Base-by-base conservation (phyloP, 2,888 invertebrate genomes). In the Amphipyra berbera region DNA sequence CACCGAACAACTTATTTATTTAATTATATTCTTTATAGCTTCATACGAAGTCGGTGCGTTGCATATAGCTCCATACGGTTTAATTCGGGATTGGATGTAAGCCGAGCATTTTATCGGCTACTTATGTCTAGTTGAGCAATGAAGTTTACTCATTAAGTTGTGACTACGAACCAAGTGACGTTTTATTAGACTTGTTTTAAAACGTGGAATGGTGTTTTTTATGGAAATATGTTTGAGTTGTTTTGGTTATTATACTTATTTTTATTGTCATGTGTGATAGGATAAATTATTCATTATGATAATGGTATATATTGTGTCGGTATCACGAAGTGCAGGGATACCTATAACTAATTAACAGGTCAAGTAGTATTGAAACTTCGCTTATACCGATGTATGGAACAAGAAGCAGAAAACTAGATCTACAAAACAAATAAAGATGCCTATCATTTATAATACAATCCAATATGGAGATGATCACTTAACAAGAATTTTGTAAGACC, bases 101-200 rank as follows among this genome's bases (percentile, higher is more conserved):
- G 14, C 45, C 13, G 21, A 49, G 56, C 38, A 52, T 42, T 55
- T 58, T 61, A 68, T 58, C 40, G 54, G 21, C 73, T 15, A 44
- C 53, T 63, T 52, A 44, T 45, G 47, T 47, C 56, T 40, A 49
- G 50, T 44, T n/a, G 46, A 33, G 56, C 50, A 37, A 48, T 63
- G 40, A 64, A 73, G 56, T 53, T 63, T 63, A 44, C 61, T 76
- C 73, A 69, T 71, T 61, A 63, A 49, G 38, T 64, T 40, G 46
- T 52, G 61, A 53, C 35, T 67, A 45, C 55, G 60, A 38, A 63
- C 46, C 21, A 40, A 61, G 50, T 21, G 13, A 46, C 44, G 45
- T 52, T 65, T 62, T 60, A 61, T 44, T 55, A 55, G 60, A 60
- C 27, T 55, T 67, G 62, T 67, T 53, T 70, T 21, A 21, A 62